Evolutionary conservation across 2,888 invertebrate species (phyloP).

Genomic region (Bembecia ichneumoniformis): DNA sequence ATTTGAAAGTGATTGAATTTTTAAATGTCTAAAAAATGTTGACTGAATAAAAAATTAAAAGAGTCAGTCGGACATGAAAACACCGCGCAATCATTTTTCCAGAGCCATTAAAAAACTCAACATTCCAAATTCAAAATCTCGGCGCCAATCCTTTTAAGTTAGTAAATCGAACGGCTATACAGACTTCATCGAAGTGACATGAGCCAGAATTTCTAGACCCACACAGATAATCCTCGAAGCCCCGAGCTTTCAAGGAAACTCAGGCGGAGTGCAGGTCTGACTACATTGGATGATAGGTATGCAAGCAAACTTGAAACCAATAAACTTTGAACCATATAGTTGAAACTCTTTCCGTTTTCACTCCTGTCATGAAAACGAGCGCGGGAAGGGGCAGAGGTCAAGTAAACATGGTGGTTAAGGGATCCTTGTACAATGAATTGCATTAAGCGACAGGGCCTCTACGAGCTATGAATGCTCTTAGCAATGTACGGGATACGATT

Average conservation of each 20-base stretch:
- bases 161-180: constrained; percentile 41
- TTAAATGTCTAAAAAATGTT: background rate
- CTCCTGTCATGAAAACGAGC: constrained; percentile 11
- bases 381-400: constrained; percentile 15
- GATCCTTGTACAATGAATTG: constrained; percentile 65
- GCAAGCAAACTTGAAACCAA: constrained; percentile 30
- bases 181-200: constrained; percentile 43
- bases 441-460: constrained; percentile 58
- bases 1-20: no score
- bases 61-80: background rate
- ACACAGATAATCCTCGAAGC: constrained; percentile 2
- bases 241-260: constrained; percentile 1
- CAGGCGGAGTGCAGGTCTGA: no score
- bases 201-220: constrained; percentile 23
- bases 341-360: constrained; percentile 14
- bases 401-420: constrained; percentile 28
- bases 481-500: constrained; percentile 54
- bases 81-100: background rate
- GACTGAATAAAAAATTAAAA: background rate
- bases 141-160: constrained; percentile 46
- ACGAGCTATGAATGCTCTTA: constrained; percentile 57
- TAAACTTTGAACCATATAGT: constrained; percentile 21
- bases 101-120: background rate
- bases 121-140: constrained; percentile 34
- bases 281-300: constrained; percentile 32